A percentile compares a stretch with the other conserved stretches of the same genome.
Conservation (phyloP, 1,140 invertebrate species). For the Meloidogyne floridensis region DNA sequence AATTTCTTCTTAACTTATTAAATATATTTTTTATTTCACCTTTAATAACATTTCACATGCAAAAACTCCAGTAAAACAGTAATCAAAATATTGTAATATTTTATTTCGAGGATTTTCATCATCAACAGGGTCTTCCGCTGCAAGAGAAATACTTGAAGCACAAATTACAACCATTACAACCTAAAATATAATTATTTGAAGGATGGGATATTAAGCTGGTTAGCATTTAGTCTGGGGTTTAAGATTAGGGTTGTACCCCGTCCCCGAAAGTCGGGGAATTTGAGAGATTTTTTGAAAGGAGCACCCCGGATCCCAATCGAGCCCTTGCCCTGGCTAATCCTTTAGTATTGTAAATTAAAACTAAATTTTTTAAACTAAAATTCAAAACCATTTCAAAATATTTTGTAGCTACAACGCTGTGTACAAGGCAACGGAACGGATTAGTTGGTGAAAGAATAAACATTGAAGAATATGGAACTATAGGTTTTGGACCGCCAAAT, state of each 20-base stretch:
- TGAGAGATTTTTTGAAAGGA: too few relatives aligned
- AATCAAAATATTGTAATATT: constrained; percentile 96
- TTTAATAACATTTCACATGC: constrained; percentile 96
- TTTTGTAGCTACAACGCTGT: constrained; percentile 62
- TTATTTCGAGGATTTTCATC: constrained; percentile 81
- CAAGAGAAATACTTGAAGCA: constrained; percentile 85
- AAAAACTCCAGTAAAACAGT: constrained; percentile 98
- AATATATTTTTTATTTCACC: constrained; percentile 66
- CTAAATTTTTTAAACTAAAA: not conserved
- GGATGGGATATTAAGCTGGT: too few relatives aligned
- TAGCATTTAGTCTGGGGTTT: too few relatives aligned
- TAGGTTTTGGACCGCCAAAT: constrained; percentile 80
- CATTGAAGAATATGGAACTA: constrained; percentile 99
- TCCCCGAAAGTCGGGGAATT: too few relatives aligned
- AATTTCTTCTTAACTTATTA: too few relatives aligned
- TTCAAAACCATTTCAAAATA: constrained; percentile 62
- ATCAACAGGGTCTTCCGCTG: constrained; percentile 95
- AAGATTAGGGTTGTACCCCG: too few relatives aligned
- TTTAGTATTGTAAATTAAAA: not conserved
- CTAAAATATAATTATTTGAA: not conserved
- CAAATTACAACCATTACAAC: constrained; percentile 65
- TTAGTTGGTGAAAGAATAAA: constrained; percentile 98
- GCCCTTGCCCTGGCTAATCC: too few relatives aligned
- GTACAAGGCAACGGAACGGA: constrained; percentile 72
- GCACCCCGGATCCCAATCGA: too few relatives aligned